Evolutionary conservation across 1,140 invertebrate genomes (phyloP), one percentile per base, ranked within the genome.

Genomic region (Zeugodacus cucurbitae): DNA sequence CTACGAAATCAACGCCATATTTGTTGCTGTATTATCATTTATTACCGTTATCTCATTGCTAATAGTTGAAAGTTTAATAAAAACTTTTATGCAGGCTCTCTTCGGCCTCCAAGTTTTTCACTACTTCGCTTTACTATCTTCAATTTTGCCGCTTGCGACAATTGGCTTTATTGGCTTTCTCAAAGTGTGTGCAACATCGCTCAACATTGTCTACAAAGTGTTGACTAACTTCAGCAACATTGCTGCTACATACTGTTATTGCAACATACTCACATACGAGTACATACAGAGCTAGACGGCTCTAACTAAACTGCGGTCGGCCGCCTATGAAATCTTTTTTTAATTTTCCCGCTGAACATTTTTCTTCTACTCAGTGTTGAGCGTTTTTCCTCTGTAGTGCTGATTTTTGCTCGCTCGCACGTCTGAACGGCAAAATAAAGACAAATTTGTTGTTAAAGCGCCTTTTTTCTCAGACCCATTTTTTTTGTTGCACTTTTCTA

Each of bases 161-260:
- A n/a, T n/a, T 37, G 74, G 2, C 44, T 10, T 44, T 54, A 8
- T 54, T 82, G 74, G 1, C 11, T 82, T 48, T 29, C 41, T 48
- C 44, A 48, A 48, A 48, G 74, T 82, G 74, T 82, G 74, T 82
- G 74, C 41, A 48, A 82, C 74, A 82, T 82, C 74, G 48, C 41
- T 82, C 74, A 48, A 48, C 74, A 26, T 59, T 22, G 74, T 48
- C 41, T 82, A 59, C 58, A 7, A 48, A 3, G 48, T 48, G 74
- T 82, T 82, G 34, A 82, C 74, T 44, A 82, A 82, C 74, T 82
- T 34, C 74, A 82, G 74, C 74, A 82, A 82, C 74, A 82, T 54
- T 82, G 74, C 41, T 48, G 6, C 74, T 48, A 82, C 74, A 54
- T 82, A n/a, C n/a, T 48, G 74, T 82, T 82, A 8, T 2, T n/a